Evolutionary conservation across 92 coral and sea anemone genomes (phyloP).

Genomic region (Parazoanthus darwini): DNA sequence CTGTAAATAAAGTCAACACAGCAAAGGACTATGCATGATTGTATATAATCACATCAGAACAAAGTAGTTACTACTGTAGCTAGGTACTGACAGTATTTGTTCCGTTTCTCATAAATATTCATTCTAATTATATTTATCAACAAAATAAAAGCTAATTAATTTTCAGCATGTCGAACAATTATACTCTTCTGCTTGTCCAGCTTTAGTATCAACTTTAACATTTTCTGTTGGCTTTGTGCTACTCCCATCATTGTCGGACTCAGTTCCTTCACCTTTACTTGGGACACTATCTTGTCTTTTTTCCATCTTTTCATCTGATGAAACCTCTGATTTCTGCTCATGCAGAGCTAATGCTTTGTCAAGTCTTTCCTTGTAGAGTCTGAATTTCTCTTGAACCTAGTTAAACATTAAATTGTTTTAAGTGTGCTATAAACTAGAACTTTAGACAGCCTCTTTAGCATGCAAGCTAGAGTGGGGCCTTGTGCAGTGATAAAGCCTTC

Average conservation of each 20-base stretch:
- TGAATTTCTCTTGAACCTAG: conserved; percentile 87
- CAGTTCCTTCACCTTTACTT: not conserved
- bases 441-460: not conserved
- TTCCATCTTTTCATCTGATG: conserved; percentile 8
- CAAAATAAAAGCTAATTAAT: too few relatives aligned
- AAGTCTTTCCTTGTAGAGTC: conserved; percentile 79
- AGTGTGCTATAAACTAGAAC: not conserved
- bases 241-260: not conserved
- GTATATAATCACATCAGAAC: too few relatives aligned
- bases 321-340: conserved; percentile 11
- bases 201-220: not conserved
- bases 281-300: not conserved
- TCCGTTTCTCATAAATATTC: too few relatives aligned
- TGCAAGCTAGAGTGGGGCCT: conserved; percentile 9
- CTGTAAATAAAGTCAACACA: too few relatives aligned
- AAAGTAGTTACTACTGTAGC: too few relatives aligned
- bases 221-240: not conserved
- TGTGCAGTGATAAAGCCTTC: conserved; percentile 64
- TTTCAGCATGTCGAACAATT: not conserved
- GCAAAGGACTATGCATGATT: too few relatives aligned
- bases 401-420: not conserved
- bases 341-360: conserved; percentile 71
- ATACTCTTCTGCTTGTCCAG: not conserved
- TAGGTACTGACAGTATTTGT: too few relatives aligned
- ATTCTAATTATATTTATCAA: too few relatives aligned